Evolutionary conservation across 2,888 invertebrate genomes (phyloP).

Genomic region (Caenorhabditis japonica): DNA sequence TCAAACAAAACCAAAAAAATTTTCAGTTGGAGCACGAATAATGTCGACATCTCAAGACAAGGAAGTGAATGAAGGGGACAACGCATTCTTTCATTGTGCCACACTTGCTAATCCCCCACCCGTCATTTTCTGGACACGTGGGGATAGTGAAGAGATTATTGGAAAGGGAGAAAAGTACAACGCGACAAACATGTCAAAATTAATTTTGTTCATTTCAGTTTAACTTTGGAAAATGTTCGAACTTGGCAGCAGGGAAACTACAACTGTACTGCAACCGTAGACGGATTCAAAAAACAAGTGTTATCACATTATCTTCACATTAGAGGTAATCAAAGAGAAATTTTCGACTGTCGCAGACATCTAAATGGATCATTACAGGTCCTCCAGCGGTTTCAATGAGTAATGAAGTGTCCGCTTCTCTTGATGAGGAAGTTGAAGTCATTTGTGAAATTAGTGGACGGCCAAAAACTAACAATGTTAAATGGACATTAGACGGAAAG

Average conservation of each 20-base stretch:
- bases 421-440: constrained; percentile 60
- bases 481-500: constrained; percentile 68
- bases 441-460: constrained; percentile 66
- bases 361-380: constrained; percentile 56
- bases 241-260: constrained; percentile 74
- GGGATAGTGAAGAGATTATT: constrained; percentile 64
- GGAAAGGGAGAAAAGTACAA: constrained; percentile 67
- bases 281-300: constrained; percentile 66
- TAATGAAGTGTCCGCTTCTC: constrained; percentile 41
- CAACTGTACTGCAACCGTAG: constrained; percentile 71
- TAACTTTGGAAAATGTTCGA: constrained; percentile 68
- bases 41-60: constrained; percentile 69
- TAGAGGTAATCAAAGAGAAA: constrained; percentile 57
- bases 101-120: constrained; percentile 71
- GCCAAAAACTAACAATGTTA: constrained; percentile 68
- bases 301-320: constrained; percentile 70
- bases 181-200: no score
- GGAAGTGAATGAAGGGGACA: constrained; percentile 71
- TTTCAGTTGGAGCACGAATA: constrained; percentile 69
- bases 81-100: constrained; percentile 70
- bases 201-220: constrained; percentile 42
- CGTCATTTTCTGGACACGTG: constrained; percentile 68
- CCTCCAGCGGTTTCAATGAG: constrained; percentile 60
- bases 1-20: no score
- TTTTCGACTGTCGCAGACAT: no score